phyloP scores from a whole-genome alignment of 2,888 invertebrate species.

The Hymenopus coronatus region DNA sequence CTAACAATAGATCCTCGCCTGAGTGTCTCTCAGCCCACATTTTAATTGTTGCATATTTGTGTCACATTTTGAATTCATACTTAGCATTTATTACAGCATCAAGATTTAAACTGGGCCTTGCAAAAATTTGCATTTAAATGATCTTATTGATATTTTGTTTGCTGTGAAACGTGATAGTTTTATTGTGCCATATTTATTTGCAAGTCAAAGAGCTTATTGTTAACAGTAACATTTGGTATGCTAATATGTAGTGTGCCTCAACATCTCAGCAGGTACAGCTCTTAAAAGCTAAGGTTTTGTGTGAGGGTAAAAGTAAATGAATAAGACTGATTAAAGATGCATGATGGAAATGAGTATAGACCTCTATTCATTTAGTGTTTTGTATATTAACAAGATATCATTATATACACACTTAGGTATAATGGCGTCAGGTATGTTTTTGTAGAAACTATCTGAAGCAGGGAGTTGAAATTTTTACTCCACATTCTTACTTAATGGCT shows the following conservation, averaged over 20 bases:
- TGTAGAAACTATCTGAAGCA: too few species aligned
- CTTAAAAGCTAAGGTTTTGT: neutral
- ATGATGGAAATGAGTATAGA: neutral
- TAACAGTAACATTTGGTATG: neutral
- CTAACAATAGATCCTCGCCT: neutral
- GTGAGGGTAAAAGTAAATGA: neutral
- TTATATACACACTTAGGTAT: neutral
- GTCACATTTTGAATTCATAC: neutral
- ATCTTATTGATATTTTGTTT: neutral
- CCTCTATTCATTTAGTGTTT: conserved; percentile 6
- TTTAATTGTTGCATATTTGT: neutral
- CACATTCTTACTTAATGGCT: too few species aligned
- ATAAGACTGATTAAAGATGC: neutral
- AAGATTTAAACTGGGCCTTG: neutral
- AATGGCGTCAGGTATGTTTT: too few species aligned
- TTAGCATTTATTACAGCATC: too few species aligned
- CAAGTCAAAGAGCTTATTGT: neutral
- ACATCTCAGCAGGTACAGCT: too few species aligned
- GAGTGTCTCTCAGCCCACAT: neutral
- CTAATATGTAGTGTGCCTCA: neutral
- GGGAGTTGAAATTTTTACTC: too few species aligned
- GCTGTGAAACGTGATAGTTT: neutral
- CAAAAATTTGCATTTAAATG: neutral
- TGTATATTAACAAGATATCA: neutral
- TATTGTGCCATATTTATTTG: neutral